Base-by-base conservation (phyloP, 2,113 vertebrate genomes). In the Epinephelus moara region DNA sequence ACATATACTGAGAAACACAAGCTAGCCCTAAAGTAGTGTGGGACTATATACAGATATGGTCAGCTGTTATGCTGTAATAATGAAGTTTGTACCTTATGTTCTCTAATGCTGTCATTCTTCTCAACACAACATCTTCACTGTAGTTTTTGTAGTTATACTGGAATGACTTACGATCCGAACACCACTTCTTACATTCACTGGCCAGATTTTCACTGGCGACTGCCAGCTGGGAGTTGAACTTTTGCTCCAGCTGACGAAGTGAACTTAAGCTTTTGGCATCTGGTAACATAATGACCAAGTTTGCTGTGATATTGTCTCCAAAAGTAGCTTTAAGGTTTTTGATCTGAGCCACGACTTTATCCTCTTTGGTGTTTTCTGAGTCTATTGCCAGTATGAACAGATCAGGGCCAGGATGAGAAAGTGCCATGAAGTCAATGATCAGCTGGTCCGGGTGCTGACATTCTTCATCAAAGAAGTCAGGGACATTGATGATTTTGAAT, bases 341-440 rank as follows among this genome's bases (percentile, higher is more conserved):
- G 12, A 78, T 76, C 40, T 90, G 79, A 33, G 18, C n/a, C 0
- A 4, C 0, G 0, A 80, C 19, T 0, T 73, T 25, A 2, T 64
- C 47, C 19, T 49, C 30, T 2, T 18, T 0, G 10, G 8, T n/a
- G 23, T 80, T 68, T 6, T 76, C 67, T 23, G 55, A 15, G 52
- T 86, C 80, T 13, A 89, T 8, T 4, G 63, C 73, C 21, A 84
- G 70, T 3, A 88, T n/a, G 62, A 88, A 82, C 0, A 70, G 52
- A 23, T 79, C 0, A 1, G 40, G 78, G 0, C 78, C 78, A 2
- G 84, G 83, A 11, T 55, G 0, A 30, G 78, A 69, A 0, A 30
- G 1, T 1, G 86, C 81, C 89, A 86, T 86, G 45, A 78, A 56
- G 75, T 90, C 86, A 23, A 86, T 86, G 0, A 79, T 18, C 14